Percentiles rank a stretch among this genome's conserved stretches.
Conservation (phyloP, 1,140 invertebrate genomes). For the Heliothis virescens region DNA sequence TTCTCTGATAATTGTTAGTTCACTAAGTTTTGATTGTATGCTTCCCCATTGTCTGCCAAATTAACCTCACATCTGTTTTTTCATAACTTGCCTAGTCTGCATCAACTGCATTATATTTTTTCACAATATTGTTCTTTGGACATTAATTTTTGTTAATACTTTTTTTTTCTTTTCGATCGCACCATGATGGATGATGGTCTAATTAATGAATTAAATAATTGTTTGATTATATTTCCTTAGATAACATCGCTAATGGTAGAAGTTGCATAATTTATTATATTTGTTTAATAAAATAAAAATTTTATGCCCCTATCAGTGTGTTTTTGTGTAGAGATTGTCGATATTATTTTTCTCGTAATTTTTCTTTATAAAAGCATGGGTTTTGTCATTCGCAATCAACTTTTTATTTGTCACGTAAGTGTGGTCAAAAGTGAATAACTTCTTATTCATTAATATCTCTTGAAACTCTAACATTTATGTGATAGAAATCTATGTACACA, state of each 20-base stretch:
- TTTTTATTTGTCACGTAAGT: conserved; percentile 4
- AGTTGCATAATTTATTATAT: conserved; percentile 71
- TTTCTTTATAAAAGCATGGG: conserved; percentile 20
- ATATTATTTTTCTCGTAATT: background rate
- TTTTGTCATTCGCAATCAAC: background rate
- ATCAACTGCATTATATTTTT: background rate
- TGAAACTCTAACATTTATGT: too few species aligned
- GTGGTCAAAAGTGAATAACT: background rate
- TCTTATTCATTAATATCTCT: background rate
- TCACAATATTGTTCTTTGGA: conserved; percentile 27
- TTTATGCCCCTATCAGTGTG: conserved; percentile 55
- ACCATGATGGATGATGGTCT: conserved; percentile 40
- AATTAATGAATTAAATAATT: conserved; percentile 53
- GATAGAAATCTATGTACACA: background rate
- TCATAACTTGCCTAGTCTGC: background rate
- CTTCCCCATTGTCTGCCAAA: background rate
- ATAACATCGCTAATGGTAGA: conserved; percentile 58
- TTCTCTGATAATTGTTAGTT: background rate
- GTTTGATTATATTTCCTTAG: conserved; percentile 49
- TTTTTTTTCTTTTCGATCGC: conserved; percentile 32
- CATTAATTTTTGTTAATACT: conserved; percentile 38
- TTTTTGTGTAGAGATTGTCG: conserved; percentile 65
- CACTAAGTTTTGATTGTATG: conserved; percentile 24
- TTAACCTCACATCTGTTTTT: conserved; percentile 12
- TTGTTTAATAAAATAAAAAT: conserved; percentile 70